A percentile compares a stretch with the other conserved stretches of the same genome.
Evolutionary conservation across 2,797 vertebrate genomes (phyloP).

Genomic region (Sebastes flavidus): DNA sequence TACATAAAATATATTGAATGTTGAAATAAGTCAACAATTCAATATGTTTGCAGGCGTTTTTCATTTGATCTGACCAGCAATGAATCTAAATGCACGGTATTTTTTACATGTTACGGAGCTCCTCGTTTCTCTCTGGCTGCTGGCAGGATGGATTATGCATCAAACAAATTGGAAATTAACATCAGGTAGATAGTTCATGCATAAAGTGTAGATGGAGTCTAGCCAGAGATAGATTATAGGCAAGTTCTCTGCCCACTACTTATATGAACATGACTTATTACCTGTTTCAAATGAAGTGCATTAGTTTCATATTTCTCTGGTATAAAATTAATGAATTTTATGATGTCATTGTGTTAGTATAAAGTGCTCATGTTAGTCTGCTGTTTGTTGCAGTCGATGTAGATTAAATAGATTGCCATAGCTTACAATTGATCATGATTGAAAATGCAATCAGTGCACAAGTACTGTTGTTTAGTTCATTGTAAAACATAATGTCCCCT

Average conservation of each 20-base stretch:
- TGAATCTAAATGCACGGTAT: not conserved
- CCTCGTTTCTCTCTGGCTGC: not conserved
- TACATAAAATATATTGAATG: not conserved
- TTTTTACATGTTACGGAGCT: not conserved
- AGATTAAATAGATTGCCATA: not conserved
- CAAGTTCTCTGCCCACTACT: not conserved
- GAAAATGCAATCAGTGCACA: not conserved
- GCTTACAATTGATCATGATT: not conserved
- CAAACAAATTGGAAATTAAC: not conserved
- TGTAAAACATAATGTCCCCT: not conserved
- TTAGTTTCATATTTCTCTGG: not conserved
- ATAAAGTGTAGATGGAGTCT: not conserved
- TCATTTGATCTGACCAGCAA: not conserved
- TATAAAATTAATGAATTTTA: not conserved
- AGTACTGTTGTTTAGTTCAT: not conserved
- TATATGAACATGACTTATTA: not conserved
- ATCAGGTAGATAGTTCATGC: not conserved
- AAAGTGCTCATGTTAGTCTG: not conserved
- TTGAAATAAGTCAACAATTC: conserved; percentile 10
- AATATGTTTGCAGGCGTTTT: not conserved
- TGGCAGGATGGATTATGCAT: not conserved
- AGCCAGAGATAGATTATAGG: not conserved
- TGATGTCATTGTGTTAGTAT: not conserved
- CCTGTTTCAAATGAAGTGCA: not conserved
- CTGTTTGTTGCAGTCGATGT: not conserved